Evolutionary conservation across 2,797 vertebrate genomes (phyloP).

Genomic region (Brachyrhaphis roseni): DNA sequence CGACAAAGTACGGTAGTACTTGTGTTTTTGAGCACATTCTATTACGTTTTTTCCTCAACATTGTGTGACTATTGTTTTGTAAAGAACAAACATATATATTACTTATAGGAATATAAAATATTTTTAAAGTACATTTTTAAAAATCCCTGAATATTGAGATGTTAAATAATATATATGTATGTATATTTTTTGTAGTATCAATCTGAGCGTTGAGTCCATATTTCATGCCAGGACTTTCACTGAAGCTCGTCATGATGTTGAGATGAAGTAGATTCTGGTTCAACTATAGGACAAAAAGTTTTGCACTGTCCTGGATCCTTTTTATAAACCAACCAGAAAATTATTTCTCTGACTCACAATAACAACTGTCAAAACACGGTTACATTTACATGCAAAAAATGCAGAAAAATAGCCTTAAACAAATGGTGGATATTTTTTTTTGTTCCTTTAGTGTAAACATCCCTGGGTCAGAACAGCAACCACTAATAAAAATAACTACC

Average conservation of each 20-base stretch:
- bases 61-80: not conserved
- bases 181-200: not conserved
- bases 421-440: constrained; percentile 2
- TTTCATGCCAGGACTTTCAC: not conserved
- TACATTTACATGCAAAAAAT: constrained; percentile 3
- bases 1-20: not conserved
- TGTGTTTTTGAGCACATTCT: not conserved
- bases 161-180: not conserved
- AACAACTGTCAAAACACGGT: not conserved
- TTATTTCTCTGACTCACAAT: not conserved
- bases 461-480: not conserved
- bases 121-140: not conserved
- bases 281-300: constrained; percentile 63
- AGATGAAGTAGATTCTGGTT: not conserved
- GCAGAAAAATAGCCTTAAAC: constrained; percentile 21
- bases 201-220: not conserved
- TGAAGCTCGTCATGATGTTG: not conserved
- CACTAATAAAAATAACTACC: not conserved
- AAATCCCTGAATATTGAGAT: not conserved
- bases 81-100: not conserved
- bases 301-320: constrained; percentile 3
- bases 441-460: not conserved
- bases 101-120: not conserved
- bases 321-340: not conserved
- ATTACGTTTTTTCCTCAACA: not conserved